Conservation (phyloP, 2,888 invertebrate species). For the Mythimna ferrago region DNA sequence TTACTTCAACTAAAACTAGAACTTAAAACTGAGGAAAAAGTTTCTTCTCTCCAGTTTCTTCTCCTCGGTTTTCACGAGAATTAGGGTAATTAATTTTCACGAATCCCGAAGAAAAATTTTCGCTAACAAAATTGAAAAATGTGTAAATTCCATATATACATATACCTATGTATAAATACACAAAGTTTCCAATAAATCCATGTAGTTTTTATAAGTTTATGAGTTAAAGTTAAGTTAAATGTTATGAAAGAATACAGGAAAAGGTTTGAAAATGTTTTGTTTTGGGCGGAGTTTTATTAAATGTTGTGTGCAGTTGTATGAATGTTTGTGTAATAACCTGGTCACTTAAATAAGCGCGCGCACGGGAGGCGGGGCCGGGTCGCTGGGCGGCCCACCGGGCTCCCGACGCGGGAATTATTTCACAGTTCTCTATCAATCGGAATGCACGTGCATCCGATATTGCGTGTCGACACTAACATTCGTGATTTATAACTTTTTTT, state of each 20-base stretch:
- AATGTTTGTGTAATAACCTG: slow-evolving; percentile 21
- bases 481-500: slow-evolving; percentile 8
- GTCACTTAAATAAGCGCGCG: slow-evolving; percentile 44
- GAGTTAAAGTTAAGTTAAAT: not conserved
- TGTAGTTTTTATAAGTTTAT: too few relatives aligned
- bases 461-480: not conserved
- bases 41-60: too few relatives aligned
- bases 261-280: slow-evolving; percentile 13
- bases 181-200: too few relatives aligned
- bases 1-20: too few relatives aligned
- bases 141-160: too few relatives aligned
- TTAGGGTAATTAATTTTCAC: too few relatives aligned
- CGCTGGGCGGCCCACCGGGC: slow-evolving; percentile 17
- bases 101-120: too few relatives aligned
- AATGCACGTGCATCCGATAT: slow-evolving; percentile 33
- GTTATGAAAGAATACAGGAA: not conserved
- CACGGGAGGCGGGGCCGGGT: slow-evolving; percentile 43
- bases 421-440: slow-evolving; percentile 24
- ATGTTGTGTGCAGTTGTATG: slow-evolving; percentile 16
- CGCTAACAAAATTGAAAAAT: too few relatives aligned
- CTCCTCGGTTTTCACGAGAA: too few relatives aligned
- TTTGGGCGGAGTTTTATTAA: slow-evolving; percentile 42
- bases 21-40: too few relatives aligned
- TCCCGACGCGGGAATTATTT: slow-evolving; percentile 6
- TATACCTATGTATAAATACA: too few relatives aligned